Evolutionary conservation across 2,113 vertebrate species (phyloP), one percentile per base, ranked within the genome.

Genomic region (Vidua macroura): DNA sequence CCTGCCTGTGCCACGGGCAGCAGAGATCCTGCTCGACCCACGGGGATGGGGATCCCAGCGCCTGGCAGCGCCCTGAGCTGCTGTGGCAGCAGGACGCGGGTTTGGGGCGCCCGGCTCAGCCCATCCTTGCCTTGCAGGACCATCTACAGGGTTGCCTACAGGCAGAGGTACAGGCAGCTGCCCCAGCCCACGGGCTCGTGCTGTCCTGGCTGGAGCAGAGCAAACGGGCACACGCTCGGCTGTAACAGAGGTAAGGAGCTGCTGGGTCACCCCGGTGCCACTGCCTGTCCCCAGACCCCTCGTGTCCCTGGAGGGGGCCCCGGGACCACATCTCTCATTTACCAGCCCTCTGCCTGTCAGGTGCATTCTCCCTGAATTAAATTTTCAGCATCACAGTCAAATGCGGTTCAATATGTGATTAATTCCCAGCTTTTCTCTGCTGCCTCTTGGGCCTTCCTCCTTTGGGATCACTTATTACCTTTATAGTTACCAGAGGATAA

Each of bases 151-250:
- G 98, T 98, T 6, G 98, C 98, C 43, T 99, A 99, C 96, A 97
- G 98, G 66, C 98, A 97, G 93, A 98, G 94, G 37, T 97, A 93
- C 51, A 93, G 46, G 24, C 94, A 80, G 1, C 43, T 96, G 25
- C 74, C 95, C 0, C 84, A 95, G 83, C 95, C 96, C 3, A 66
- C n/a, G 53, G 98, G 96, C 15, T 90, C 98, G 4, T 99, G 99
- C 97, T 99, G 99, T 82, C 99, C 99, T 0, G 99, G 99, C n/a
- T 99, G 99, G 99, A 93, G 93, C 84, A 97, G 98, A 48, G 84
- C 41, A 1, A 23, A 53, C 0, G 21, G 97, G 66, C 96, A 98
- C 60, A 77, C 97, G 0, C 95, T 97, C 11, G 94, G 97, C 96
- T 99, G 99, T 76, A 98, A 97, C 86, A 98, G 97, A 98, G 99